phyloP scores from a whole-genome alignment of 2,888 invertebrate genomes.

The Teleogryllus oceanicus region DNA sequence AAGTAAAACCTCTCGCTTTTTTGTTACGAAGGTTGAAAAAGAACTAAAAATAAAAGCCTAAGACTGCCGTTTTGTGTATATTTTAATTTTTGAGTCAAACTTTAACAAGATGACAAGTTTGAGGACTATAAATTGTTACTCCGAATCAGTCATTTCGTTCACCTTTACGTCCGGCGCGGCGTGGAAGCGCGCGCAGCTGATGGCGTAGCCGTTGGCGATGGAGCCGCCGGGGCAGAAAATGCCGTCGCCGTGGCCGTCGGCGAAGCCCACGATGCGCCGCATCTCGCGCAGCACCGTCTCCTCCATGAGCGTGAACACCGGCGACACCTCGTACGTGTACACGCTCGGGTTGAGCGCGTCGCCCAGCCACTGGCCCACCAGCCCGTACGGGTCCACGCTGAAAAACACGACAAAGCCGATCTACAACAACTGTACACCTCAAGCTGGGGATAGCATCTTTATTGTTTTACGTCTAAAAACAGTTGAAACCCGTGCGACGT shows the following conservation, averaged over 20 bases:
- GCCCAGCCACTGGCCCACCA: conserved; percentile 80
- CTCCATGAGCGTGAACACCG: conserved; percentile 84
- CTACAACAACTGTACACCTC: too few species aligned
- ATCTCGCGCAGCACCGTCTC: conserved; percentile 75
- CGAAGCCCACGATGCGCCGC: conserved; percentile 73
- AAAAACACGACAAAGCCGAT: neutral
- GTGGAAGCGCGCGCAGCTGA: conserved; percentile 75
- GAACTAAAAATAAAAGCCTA: neutral
- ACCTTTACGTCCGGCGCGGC: conserved; percentile 74
- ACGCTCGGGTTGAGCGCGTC: conserved; percentile 83
- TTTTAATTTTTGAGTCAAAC: neutral
- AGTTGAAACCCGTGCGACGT: too few species aligned
- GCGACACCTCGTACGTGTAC: conserved; percentile 86
- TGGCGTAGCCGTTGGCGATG: conserved; percentile 86
- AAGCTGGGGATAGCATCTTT: too few species aligned
- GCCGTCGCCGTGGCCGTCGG: conserved; percentile 72
- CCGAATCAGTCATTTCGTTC: conserved; percentile 33
- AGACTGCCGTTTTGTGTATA: neutral
- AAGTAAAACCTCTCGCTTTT: too few species aligned
- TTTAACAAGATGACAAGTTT: too few species aligned
- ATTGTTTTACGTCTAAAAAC: too few species aligned
- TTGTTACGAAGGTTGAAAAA: too few species aligned
- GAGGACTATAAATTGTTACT: too few species aligned
- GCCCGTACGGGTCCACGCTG: conserved; percentile 73
- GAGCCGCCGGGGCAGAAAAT: conserved; percentile 90